Percentiles rank a stretch among this genome's conserved stretches.
phyloP scores from a whole-genome alignment of 2,888 invertebrate genomes.

The Arctia plantaginis region DNA sequence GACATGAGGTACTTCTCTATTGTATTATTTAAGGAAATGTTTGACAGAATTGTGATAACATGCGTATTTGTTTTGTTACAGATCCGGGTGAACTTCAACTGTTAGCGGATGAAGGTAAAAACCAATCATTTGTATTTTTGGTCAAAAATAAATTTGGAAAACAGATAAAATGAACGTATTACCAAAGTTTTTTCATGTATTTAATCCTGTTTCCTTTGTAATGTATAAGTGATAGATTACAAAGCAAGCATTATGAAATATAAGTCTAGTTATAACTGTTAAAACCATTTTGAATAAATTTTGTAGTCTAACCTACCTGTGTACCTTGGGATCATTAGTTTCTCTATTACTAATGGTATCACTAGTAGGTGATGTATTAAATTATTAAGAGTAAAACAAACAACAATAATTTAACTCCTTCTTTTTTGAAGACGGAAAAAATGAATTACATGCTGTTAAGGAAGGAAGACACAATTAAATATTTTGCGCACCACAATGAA shows the following conservation, averaged over 20 bases:
- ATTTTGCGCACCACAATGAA: neutral
- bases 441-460: neutral
- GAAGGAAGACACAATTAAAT: neutral
- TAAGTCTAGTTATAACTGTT: no score
- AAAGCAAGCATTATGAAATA: no score
- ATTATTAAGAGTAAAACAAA: no score
- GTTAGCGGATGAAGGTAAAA: conserved; percentile 5
- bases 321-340: no score
- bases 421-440: neutral
- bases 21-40: neutral
- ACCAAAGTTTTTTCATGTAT: no score
- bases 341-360: no score
- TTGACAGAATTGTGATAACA: neutral
- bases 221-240: no score
- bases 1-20: neutral
- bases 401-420: neutral
- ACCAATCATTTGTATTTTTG: neutral
- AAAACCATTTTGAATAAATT: no score
- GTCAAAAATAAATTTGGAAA: neutral
- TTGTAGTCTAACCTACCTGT: no score
- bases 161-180: neutral
- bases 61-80: neutral
- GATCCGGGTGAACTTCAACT: neutral
- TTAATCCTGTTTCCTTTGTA: no score
- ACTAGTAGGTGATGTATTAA: no score